Percentiles rank a stretch among this genome's conserved stretches.
Evolutionary conservation across 2,888 invertebrate genomes (phyloP).

Genomic region (Drosophila subsilvestris): DNA sequence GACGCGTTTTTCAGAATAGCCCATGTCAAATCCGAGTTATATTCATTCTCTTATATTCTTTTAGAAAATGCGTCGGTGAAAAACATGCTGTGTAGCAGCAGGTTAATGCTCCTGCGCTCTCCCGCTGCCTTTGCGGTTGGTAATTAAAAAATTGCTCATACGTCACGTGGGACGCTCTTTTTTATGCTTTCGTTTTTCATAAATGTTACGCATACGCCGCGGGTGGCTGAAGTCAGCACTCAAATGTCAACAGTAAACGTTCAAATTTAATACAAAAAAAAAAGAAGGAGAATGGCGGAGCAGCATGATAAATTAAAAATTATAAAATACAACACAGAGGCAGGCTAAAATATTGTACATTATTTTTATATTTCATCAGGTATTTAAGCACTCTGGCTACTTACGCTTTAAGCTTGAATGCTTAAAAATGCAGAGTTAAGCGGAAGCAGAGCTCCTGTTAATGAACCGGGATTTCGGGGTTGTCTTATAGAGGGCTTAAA

Average conservation of each 20-base stretch:
- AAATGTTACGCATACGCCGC: constrained; percentile 49
- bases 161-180: constrained; percentile 51
- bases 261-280: constrained; percentile 49
- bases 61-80: neutral
- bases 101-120: neutral
- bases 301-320: constrained; percentile 36
- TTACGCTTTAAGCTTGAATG: constrained; percentile 23
- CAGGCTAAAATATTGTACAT: constrained; percentile 6
- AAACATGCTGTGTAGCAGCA: neutral
- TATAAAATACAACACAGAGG: constrained; percentile 30
- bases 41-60: neutral
- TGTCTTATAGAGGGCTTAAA: neutral
- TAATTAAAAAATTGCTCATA: constrained; percentile 61
- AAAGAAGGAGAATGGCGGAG: neutral
- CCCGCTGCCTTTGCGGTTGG: constrained; percentile 43
- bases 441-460: neutral
- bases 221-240: constrained; percentile 51
- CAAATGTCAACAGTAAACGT: constrained; percentile 55
- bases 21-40: too few species aligned
- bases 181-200: constrained; percentile 49
- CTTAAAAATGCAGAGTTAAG: constrained; percentile 6
- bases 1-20: neutral
- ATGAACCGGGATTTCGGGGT: neutral
- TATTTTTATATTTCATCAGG: constrained; percentile 34
- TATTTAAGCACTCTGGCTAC: constrained; percentile 21